Evolutionary conservation across 2,797 vertebrate species (phyloP).

Genomic region (Glossophaga mutica): DNA sequence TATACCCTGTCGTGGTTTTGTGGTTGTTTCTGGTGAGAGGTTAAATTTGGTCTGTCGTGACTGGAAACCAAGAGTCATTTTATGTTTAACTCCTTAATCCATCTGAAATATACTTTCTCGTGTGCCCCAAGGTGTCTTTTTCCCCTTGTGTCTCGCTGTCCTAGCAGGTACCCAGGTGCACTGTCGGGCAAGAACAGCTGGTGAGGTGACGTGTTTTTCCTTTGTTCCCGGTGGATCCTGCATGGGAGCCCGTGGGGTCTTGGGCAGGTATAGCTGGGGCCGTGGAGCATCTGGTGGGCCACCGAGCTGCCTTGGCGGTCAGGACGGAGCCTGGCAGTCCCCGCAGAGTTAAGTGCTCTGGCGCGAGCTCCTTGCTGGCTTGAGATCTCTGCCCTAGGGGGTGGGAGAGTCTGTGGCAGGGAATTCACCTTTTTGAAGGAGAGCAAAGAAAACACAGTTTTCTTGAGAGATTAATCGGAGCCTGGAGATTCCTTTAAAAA

Average conservation of each 20-base stretch:
- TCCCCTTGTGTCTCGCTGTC: too few species aligned
- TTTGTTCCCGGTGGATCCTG: background rate
- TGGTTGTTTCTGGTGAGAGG: background rate
- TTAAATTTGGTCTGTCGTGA: background rate
- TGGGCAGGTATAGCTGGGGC: background rate
- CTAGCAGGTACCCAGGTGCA: background rate
- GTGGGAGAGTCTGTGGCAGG: background rate
- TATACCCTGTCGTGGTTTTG: background rate
- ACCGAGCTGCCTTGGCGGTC: rapidly evolving
- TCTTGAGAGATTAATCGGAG: background rate
- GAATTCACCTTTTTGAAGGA: background rate
- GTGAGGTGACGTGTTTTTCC: background rate
- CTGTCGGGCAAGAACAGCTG: background rate
- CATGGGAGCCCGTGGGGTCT: background rate
- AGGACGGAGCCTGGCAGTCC: background rate
- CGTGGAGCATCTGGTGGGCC: rapidly evolving
- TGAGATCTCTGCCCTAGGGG: background rate
- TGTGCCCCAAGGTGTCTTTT: background rate
- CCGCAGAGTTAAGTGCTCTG: background rate
- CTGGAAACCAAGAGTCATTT: background rate
- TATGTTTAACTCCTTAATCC: background rate
- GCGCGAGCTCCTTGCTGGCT: background rate
- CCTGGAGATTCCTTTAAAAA: background rate
- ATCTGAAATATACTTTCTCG: background rate
- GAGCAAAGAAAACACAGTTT: background rate